phyloP scores from a whole-genome alignment of 2,113 vertebrate species.

The Tetrao urogallus region DNA sequence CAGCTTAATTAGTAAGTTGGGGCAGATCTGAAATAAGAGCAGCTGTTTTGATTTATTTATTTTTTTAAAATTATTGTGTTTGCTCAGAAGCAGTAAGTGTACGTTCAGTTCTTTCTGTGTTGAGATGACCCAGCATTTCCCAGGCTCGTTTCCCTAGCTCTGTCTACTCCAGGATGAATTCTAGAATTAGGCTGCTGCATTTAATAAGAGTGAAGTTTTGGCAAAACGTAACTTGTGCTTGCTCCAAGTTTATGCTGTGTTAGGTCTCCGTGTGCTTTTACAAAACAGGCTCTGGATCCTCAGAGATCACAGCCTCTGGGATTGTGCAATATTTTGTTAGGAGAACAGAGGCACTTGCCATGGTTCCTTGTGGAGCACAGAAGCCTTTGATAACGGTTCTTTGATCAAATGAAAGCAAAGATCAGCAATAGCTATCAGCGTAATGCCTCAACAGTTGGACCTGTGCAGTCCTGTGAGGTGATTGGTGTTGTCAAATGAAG shows the following conservation, averaged over 20 bases:
- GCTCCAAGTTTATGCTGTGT: rapidly evolving
- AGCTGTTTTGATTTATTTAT: not conserved
- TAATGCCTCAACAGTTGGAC: not conserved
- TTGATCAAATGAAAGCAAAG: not conserved
- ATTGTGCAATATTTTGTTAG: rapidly evolving
- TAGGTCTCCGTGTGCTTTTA: not conserved
- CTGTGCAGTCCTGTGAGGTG: not conserved
- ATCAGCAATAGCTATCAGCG: not conserved
- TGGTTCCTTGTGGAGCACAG: not conserved
- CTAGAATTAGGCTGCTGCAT: not conserved
- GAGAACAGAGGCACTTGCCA: not conserved
- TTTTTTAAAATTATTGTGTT: not conserved
- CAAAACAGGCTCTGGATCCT: not conserved
- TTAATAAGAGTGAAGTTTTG: not conserved
- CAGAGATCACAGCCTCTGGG: not conserved
- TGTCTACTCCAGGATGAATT: not conserved
- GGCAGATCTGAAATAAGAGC: not conserved
- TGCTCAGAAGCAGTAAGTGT: not conserved
- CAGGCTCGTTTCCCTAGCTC: not conserved
- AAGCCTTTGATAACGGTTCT: not conserved
- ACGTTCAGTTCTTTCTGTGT: rapidly evolving
- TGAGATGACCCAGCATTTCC: not conserved
- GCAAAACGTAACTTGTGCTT: not conserved
- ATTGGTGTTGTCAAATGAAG: not conserved
- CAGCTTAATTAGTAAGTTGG: not conserved